These are phyloP conservation scores for Camelus dromedarius DNA, from an alignment of 2,113 vertebrate species.

Conservation along the genomic window DNA sequence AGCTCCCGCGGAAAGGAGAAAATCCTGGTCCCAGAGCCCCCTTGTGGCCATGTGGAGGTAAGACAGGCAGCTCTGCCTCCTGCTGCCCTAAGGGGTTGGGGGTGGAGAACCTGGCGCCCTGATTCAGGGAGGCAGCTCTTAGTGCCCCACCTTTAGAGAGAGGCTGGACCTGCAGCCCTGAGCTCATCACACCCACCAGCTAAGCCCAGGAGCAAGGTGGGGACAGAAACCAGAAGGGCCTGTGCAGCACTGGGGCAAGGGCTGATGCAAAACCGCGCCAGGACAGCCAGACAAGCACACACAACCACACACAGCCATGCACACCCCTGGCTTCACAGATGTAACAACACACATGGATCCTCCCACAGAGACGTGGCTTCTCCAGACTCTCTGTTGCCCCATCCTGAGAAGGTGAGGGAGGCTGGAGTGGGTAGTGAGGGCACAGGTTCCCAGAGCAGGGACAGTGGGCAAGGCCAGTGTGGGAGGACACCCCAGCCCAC, in stretches of 20 bases:
- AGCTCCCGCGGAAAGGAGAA: not conserved
- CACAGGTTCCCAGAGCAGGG: not conserved
- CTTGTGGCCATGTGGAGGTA: conserved; percentile 57
- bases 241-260: not conserved
- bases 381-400: fast-evolving
- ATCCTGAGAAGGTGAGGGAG: not conserved
- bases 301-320: too few relatives aligned
- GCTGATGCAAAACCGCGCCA: not conserved
- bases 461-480: not conserved
- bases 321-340: not conserved
- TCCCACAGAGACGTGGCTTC: not conserved
- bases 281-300: fast-evolving
- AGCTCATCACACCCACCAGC: not conserved
- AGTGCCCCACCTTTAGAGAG: not conserved
- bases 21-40: conserved; percentile 69
- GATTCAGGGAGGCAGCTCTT: not conserved
- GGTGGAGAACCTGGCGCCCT: not conserved
- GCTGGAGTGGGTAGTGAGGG: not conserved
- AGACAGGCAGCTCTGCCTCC: not conserved
- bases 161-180: not conserved
- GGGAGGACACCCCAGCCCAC: not conserved
- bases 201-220: not conserved
- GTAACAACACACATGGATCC: not conserved
- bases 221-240: not conserved
- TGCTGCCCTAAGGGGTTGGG: fast-evolving